Conservation (phyloP, 2,888 invertebrate species). For the Byasa hedistus region DNA sequence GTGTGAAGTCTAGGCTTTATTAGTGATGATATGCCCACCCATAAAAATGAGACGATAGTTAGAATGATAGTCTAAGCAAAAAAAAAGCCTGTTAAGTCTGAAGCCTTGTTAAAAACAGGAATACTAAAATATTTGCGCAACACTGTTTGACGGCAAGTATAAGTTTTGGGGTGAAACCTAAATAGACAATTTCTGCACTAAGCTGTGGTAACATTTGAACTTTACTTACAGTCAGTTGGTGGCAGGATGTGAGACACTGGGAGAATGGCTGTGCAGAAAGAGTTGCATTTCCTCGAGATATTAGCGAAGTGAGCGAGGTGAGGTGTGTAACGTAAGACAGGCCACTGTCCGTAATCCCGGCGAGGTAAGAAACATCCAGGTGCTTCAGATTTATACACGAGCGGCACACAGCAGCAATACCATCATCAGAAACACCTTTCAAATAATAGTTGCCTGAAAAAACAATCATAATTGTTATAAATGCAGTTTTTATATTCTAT, state of each 20-base stretch:
- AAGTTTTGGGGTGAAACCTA: no score
- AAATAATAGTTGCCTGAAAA: neutral
- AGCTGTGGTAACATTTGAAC: neutral
- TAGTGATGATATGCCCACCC: no score
- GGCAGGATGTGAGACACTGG: constrained; percentile 48
- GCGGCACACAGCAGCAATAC: constrained; percentile 50
- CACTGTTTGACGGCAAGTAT: no score
- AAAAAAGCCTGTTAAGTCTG: no score
- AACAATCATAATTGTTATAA: neutral
- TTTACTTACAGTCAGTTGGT: constrained; percentile 44
- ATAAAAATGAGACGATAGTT: no score
- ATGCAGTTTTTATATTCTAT: neutral
- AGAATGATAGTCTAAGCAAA: no score
- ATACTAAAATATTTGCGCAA: no score
- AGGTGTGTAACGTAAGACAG: constrained; percentile 45
- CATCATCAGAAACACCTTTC: constrained; percentile 63
- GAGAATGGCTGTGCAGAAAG: constrained; percentile 51
- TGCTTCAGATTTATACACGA: constrained; percentile 47
- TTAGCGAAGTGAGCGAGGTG: constrained; percentile 38
- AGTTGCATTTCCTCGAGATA: constrained; percentile 51
- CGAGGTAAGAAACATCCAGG: constrained; percentile 67
- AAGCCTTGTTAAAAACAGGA: no score
- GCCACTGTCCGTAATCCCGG: constrained; percentile 50
- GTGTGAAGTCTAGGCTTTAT: no score
- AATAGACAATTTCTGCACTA: no score